Conservation (phyloP, 2,113 vertebrate species). For the Vombatus ursinus region DNA sequence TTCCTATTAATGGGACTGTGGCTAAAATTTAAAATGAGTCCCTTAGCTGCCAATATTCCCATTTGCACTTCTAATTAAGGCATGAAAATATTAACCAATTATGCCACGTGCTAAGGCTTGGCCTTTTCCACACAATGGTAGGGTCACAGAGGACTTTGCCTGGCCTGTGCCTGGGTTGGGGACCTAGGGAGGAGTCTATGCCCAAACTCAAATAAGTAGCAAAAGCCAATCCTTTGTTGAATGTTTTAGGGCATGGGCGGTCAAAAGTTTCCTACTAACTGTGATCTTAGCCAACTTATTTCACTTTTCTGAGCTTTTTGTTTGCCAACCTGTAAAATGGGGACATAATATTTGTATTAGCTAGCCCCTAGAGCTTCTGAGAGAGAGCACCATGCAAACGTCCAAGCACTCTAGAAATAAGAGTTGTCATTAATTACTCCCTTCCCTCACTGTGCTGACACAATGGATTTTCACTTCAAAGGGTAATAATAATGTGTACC, state of each 20-base stretch:
- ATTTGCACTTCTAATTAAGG: constrained; percentile 78
- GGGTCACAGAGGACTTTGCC: constrained; percentile 29
- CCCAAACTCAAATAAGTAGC: neutral
- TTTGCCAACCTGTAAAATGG: neutral
- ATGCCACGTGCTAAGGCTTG: constrained; percentile 26
- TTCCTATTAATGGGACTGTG: constrained; percentile 75
- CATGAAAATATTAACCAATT: constrained; percentile 67
- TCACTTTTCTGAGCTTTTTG: neutral
- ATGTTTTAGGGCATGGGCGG: neutral
- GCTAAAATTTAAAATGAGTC: constrained; percentile 76
- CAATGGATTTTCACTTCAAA: neutral
- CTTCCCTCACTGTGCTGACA: too few relatives aligned
- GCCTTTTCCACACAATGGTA: neutral
- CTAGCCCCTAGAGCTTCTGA: neutral
- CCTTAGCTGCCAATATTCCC: constrained; percentile 75
- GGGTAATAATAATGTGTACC: neutral
- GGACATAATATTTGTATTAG: neutral
- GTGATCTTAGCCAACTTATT: neutral
- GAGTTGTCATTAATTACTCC: neutral
- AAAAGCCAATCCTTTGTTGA: neutral
- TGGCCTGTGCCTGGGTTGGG: neutral
- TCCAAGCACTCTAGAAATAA: neutral
- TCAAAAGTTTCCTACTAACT: neutral
- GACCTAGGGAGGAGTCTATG: neutral
- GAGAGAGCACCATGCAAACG: neutral